These are phyloP conservation scores for Silurus asotus DNA, from an alignment of 2,113 vertebrate species.

Conservation along the genomic window DNA sequence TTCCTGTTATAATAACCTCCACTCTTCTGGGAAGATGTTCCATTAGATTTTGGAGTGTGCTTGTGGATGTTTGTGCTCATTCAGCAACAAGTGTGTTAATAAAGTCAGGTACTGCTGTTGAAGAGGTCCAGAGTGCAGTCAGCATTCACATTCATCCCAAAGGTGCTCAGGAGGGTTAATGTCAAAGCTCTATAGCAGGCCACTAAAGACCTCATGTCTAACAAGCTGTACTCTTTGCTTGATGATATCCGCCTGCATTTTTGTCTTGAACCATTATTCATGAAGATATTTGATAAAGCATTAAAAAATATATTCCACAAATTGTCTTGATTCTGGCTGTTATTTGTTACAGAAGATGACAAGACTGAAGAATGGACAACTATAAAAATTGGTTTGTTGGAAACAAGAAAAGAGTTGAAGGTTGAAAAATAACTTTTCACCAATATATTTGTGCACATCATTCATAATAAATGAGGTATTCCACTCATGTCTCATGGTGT, in stretches of 20 bases:
- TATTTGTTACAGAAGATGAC: not conserved
- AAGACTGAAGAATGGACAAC: conserved; percentile 6
- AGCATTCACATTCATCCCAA: too few species aligned
- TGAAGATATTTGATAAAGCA: not conserved
- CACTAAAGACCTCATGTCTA: not conserved
- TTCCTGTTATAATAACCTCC: too few species aligned
- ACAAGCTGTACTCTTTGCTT: not conserved
- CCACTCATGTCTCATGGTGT: not conserved
- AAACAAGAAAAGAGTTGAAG: not conserved
- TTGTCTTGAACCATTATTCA: not conserved
- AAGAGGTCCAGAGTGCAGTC: too few species aligned
- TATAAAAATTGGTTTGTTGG: not conserved
- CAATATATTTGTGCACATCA: not conserved
- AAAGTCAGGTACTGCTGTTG: too few species aligned
- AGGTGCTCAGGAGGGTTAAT: too few species aligned
- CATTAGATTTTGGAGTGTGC: too few species aligned
- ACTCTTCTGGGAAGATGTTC: too few species aligned
- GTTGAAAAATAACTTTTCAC: not conserved
- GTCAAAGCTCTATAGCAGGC: too few species aligned
- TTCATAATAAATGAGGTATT: not conserved
- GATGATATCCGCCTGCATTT: conserved; percentile 1
- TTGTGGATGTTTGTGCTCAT: too few species aligned
- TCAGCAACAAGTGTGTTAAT: too few species aligned
- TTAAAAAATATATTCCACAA: not conserved
- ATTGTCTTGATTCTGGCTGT: not conserved